Percentiles rank a stretch among this genome's conserved stretches.
phyloP scores from a whole-genome alignment of 30 jellyfish, hydroid and myxozoan genomes.

The Cassiopea xamachana region DNA sequence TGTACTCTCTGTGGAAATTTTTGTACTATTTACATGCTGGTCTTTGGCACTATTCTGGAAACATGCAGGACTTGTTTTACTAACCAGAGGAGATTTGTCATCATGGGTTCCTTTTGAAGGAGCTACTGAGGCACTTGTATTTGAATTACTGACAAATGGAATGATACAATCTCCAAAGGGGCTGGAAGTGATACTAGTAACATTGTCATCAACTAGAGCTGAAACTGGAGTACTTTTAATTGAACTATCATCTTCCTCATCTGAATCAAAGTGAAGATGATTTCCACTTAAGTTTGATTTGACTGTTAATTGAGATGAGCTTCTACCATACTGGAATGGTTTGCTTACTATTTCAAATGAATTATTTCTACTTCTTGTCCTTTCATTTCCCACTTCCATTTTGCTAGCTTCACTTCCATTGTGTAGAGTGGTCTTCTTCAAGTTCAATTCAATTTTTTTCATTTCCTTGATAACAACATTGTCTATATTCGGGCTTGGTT shows the following conservation, averaged over 20 bases:
- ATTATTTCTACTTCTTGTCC: background rate
- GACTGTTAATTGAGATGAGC: background rate
- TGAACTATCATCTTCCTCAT: slow-evolving; percentile 21
- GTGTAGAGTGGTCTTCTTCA: background rate
- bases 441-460: background rate
- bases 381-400: background rate
- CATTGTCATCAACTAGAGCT: background rate
- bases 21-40: no score
- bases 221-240: background rate
- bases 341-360: slow-evolving; percentile 1
- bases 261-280: slow-evolving; percentile 50
- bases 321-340: background rate
- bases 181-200: no score
- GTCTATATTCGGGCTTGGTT: background rate
- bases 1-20: background rate
- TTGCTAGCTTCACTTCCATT: background rate
- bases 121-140: no score
- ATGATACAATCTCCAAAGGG: no score
- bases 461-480: background rate
- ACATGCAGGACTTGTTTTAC: no score
- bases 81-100: no score
- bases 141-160: no score
- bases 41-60: no score
- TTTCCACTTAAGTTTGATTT: background rate
- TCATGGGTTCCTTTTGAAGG: no score